Conservation (phyloP, 2,797 vertebrate genomes). For the Peromyscus aztecus region DNA sequence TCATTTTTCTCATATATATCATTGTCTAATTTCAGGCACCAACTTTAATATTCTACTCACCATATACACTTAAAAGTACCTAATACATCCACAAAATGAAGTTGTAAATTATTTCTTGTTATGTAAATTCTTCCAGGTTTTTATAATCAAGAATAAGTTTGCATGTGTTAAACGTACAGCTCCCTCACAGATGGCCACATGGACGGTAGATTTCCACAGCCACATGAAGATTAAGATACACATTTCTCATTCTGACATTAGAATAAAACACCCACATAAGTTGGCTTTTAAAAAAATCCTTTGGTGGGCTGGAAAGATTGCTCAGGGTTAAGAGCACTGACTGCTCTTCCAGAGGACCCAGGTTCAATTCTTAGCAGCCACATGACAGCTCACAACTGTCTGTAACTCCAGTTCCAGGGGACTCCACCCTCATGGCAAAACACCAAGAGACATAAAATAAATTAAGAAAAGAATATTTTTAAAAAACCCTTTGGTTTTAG, state of each 20-base stretch:
- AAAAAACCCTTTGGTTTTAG: background rate
- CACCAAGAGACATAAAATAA: background rate
- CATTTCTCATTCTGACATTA: conserved; percentile 42
- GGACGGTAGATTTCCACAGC: background rate
- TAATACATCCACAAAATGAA: background rate
- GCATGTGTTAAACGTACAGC: background rate
- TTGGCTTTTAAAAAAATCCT: background rate
- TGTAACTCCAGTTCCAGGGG: background rate
- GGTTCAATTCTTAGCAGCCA: background rate
- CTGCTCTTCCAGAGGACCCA: background rate
- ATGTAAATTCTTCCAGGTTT: background rate
- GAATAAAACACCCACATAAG: conserved; percentile 37
- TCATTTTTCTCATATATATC: background rate
- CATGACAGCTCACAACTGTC: background rate
- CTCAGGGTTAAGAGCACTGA: background rate
- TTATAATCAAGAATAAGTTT: background rate
- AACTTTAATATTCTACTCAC: background rate
- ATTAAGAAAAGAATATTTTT: background rate
- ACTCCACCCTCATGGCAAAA: background rate
- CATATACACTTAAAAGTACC: background rate
- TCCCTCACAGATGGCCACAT: background rate
- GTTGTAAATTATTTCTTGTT: background rate
- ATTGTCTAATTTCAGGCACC: conserved; percentile 43
- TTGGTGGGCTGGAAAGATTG: background rate
- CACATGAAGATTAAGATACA: conserved; percentile 3